Evolutionary conservation across 2,113 vertebrate species (phyloP), one percentile per base, ranked within the genome.

Genomic region (Actinemys pallida): DNA sequence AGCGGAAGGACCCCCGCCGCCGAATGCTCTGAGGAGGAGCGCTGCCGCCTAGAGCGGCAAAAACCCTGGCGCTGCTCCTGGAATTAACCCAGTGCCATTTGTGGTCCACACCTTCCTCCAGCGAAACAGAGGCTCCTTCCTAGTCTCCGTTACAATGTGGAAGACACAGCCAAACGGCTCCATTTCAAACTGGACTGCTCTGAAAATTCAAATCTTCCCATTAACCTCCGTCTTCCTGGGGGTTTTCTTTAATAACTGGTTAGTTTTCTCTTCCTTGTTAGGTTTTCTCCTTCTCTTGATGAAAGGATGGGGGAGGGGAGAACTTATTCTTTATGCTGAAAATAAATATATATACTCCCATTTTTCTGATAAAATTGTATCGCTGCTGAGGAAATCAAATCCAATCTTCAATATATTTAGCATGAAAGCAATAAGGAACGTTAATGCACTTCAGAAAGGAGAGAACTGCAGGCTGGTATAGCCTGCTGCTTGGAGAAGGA

Each of bases 401-500:
- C 96, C 96, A 56, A 87, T 97, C 97, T 96, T 93, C 59, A 96
- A 62, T 98, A 98, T 98, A 98, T 98, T 98, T 98, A 98, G 98
- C 96, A 89, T 76, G 96, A 97, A 98, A 98, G 98, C 96, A 95
- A 96, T 98, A 98, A 98, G 95, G 95, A 96, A 90, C 98, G 91
- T 96, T 96, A 97, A 95, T 98, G 98, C 97, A 85, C 97, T 95
- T 95, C 97, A 98, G 98, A 97, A 97, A 95, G 91, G 97, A 97
- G 96, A 84, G 90, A 96, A 96, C 97, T 96, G 87, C 93, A 96
- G 98, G 96, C 82, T 97, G 97, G 98, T 96, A 97, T 98, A 97
- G 93, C 81, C 81, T 75, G 76, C 91, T 94, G 92, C 80, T 88
- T 10, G 31, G 89, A 89, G 95, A 97, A 98, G 96, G 94, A 96